Evolutionary conservation across 2,888 invertebrate species (phyloP), one percentile per base, ranked within the genome.

Genomic region (Thereva nobilitata): DNA sequence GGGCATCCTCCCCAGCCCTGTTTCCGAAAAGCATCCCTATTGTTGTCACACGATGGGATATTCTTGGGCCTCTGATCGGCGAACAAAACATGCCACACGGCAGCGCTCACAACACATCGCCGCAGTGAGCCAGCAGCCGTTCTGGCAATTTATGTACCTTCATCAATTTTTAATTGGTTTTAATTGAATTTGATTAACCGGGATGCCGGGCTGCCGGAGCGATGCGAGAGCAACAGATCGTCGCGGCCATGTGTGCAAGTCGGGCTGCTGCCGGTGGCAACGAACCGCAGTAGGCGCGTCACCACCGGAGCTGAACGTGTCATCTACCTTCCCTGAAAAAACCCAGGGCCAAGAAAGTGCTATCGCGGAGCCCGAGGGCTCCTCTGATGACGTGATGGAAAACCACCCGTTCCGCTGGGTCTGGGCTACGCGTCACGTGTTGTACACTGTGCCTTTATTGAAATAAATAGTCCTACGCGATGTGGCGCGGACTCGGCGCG

Each of bases 101-200:
- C 12, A 42, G 49, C 50, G 50, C 34, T 50, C 40, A 50, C 40
- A 50, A 41, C 61, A 10, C 40, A 50, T 50, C 61, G 41, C 40
- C 34, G 40, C 53, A 53, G 49, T 23, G 23, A 23, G 23, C 23
- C 23, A 50, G 38, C 40, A 61, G 50, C 38, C 50, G 61, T 50
- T 49, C 35, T 61, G 40, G 61, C 61, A 61, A 61, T 61, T 61
- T 61, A 53, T 56, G 56, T 67, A 67, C 67, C 67, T 67, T 67
- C 63, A 67, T 67, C 55, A 67, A 67, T 38, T 67, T 63, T 67
- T 67, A 67, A 67, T 67, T 67, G 67, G 56, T 67, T 64, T 67
- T 67, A 67, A 67, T 67, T 67, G 63, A 67, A 56, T 67, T 67
- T 67, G 67, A 67, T 67, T 67, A 67, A 67, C 63, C 38, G 55